phyloP scores from a whole-genome alignment of 2,797 vertebrate species.

The Centropyge bicolor region DNA sequence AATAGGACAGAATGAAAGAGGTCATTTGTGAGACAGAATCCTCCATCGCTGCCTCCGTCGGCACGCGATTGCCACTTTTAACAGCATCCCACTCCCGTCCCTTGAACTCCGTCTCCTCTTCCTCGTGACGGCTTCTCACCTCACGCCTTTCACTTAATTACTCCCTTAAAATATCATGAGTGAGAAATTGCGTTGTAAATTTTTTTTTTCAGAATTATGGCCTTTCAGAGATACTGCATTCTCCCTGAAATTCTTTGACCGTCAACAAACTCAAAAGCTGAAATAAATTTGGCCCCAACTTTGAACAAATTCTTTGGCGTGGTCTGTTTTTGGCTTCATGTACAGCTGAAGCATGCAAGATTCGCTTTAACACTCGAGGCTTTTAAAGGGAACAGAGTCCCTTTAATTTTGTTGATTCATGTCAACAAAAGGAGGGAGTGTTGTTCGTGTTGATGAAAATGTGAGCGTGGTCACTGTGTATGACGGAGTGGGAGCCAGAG shows the following conservation, averaged over 20 bases:
- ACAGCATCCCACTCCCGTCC: background rate
- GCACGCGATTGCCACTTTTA: constrained; percentile 1
- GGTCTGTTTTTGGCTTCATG: constrained; percentile 32
- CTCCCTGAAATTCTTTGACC: constrained; percentile 31
- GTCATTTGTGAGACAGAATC: constrained; percentile 22
- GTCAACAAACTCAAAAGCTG: constrained; percentile 19
- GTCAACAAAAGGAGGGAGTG: background rate
- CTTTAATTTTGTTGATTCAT: constrained; percentile 12
- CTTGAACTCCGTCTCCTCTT: constrained; percentile 8
- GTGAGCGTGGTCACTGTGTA: background rate
- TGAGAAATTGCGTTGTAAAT: constrained; percentile 2
- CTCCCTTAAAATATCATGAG: constrained; percentile 26
- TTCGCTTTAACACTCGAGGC: constrained; percentile 6
- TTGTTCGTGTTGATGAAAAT: constrained; percentile 10
- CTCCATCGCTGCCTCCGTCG: background rate
- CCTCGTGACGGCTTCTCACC: constrained; percentile 9
- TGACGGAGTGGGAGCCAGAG: constrained; percentile 10
- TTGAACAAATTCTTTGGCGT: constrained; percentile 24
- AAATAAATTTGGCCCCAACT: constrained; percentile 18
- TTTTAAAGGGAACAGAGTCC: constrained; percentile 11
- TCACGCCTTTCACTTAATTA: constrained; percentile 35
- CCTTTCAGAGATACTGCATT: constrained; percentile 32
- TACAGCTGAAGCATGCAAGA: background rate
- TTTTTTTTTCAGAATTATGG: constrained; percentile 31
- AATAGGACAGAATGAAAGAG: constrained; percentile 4